Evolutionary conservation across 1,140 invertebrate species (phyloP).

Genomic region (Eufriesea mexicana): DNA sequence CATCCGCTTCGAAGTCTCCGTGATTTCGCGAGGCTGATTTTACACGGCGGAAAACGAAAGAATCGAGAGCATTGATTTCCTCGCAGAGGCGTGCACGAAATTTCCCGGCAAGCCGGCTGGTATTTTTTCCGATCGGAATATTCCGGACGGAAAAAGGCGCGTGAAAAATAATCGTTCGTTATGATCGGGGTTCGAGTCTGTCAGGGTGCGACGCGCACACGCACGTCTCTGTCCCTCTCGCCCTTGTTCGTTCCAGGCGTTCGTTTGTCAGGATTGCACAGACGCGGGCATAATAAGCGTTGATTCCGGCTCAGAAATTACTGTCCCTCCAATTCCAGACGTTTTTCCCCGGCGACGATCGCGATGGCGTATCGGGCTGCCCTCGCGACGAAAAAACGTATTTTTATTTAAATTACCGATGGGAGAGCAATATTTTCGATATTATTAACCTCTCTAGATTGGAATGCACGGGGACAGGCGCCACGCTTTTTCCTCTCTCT

Average conservation of each 20-base stretch:
- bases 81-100: slow-evolving; percentile 29
- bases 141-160: slow-evolving; percentile 18
- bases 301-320: slow-evolving; percentile 47
- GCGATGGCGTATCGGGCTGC: neutral
- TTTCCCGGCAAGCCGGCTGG: neutral
- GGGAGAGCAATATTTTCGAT: slow-evolving; percentile 47
- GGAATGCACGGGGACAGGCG: slow-evolving; percentile 30
- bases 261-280: slow-evolving; percentile 26
- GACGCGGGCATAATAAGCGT: slow-evolving; percentile 47
- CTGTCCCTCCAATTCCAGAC: slow-evolving; percentile 25
- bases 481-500: neutral
- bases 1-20: neutral
- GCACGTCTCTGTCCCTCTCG: neutral
- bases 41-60: neutral
- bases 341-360: slow-evolving; percentile 16
- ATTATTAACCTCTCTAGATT: slow-evolving; percentile 42
- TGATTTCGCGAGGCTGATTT: neutral
- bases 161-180: slow-evolving; percentile 41
- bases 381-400: slow-evolving; percentile 15
- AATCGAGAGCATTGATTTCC: slow-evolving; percentile 5
- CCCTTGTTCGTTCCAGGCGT: neutral
- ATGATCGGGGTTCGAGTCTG: slow-evolving; percentile 22
- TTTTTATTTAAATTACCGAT: slow-evolving; percentile 47
- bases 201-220: neutral
- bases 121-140: slow-evolving; percentile 29